Base-by-base conservation (phyloP, 1,140 invertebrate genomes). In the Drosophila ercepeae region DNA sequence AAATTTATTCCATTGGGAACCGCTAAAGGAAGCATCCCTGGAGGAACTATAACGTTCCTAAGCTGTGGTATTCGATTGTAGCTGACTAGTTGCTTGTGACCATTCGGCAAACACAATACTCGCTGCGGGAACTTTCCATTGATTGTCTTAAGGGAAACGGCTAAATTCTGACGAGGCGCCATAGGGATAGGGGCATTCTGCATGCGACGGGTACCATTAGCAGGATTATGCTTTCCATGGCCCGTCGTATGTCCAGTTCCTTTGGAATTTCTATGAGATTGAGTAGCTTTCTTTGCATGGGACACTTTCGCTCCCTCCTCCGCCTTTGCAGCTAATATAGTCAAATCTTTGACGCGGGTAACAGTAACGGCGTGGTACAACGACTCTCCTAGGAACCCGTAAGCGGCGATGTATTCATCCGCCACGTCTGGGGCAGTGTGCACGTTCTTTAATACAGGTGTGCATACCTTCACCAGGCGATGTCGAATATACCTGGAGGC, bases 381-480 rank as follows among this genome's bases (percentile, higher is more conserved):
- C 3, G 29, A 16, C 1, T 14, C 18, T 0, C 76, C 76, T 1
- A 79, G 42, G 36, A 23, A 60, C 5, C 70, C 76, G 25, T 75
- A 79, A 0, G 0, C 4, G 4, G 4, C 16, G 0, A 8, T 0
- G 48, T 46, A 79, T 14, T 42, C 9, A 1, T 39, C 49, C 8
- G 36, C 13, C 0, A 9, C 4, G 32, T 78, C 70, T 0, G 70
- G 39, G 0, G 64, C n/a, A 2, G 14, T 1, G 23, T 25, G 70
- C 8, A 65, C 9, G 2, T 2, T 45, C 4, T 29, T 53, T 0
- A 79, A 32, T 19, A 79, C 58, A 1, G 75, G 70, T 2, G 75
- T 25, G 21, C 58, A 64, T 45, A 71, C 42, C 36, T 79, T 79
- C 1, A 79, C 13, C 13, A 79, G 4, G 13, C 76, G 64, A 48